Evolutionary conservation across 1,140 invertebrate genomes (phyloP).

Genomic region (Rhagoletis pomonella): DNA sequence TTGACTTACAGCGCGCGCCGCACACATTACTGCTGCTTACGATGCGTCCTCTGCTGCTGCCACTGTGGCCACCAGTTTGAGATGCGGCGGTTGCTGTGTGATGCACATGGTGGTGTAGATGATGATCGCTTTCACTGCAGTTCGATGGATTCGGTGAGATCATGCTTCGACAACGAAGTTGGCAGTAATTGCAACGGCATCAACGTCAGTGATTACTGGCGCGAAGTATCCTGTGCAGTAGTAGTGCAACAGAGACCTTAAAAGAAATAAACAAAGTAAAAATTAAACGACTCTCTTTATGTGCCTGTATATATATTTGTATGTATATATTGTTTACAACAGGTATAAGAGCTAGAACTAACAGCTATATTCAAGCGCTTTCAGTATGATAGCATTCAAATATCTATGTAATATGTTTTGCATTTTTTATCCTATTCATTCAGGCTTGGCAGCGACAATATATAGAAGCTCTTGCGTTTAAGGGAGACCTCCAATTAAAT

Average conservation of each 20-base stretch:
- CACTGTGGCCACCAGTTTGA: neutral
- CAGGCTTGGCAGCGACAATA: too few species aligned
- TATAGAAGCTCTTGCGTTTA: too few species aligned
- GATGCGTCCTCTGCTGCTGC: neutral
- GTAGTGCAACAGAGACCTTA: neutral
- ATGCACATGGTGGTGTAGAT: neutral
- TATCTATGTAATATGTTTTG: too few species aligned
- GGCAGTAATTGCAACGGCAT: neutral
- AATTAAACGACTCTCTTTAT: too few species aligned
- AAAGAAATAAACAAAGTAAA: too few species aligned
- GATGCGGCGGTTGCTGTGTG: conserved; percentile 3
- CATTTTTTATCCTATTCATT: too few species aligned
- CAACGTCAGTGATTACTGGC: neutral
- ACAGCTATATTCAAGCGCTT: too few species aligned
- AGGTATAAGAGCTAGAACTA: too few species aligned
- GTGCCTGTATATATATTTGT: too few species aligned
- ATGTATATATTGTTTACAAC: too few species aligned
- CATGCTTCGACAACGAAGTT: neutral
- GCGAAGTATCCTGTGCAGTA: neutral
- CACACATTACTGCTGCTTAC: neutral
- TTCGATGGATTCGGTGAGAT: neutral
- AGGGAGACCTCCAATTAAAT: too few species aligned
- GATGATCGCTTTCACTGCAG: neutral
- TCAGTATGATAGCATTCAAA: too few species aligned
- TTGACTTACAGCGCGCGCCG: neutral